phyloP scores from a whole-genome alignment of 1,140 invertebrate genomes.

The Maniola jurtina region DNA sequence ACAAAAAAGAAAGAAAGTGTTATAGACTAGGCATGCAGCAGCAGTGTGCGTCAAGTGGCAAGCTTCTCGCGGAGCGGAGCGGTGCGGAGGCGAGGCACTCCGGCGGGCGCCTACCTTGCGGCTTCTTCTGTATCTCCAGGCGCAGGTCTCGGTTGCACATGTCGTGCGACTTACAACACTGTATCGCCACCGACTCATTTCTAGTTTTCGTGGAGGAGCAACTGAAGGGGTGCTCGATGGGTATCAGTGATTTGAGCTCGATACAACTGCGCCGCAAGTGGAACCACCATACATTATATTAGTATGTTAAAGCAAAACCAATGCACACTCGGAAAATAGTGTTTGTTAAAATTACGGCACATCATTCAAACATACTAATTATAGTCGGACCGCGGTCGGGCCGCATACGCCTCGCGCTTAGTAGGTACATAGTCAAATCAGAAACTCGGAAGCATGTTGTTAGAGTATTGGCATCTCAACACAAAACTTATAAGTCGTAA shows the following conservation, averaged over 20 bases:
- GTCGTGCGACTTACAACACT: conserved; percentile 74
- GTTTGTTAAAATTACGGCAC: conserved; percentile 68
- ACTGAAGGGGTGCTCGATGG: conserved; percentile 75
- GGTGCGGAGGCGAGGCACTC: conserved; percentile 39
- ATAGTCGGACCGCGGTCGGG: conserved; percentile 26
- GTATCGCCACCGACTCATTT: conserved; percentile 72
- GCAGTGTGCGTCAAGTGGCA: background rate
- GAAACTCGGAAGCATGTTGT: conserved; percentile 69
- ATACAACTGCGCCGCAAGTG: conserved; percentile 74
- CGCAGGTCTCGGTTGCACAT: conserved; percentile 79
- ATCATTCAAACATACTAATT: conserved; percentile 72
- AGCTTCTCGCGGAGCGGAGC: background rate
- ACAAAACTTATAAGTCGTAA: conserved; percentile 71
- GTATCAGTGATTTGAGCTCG: conserved; percentile 69
- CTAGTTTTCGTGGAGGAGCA: conserved; percentile 71
- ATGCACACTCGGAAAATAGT: conserved; percentile 74
- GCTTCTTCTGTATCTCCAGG: conserved; percentile 71
- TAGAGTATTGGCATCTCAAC: conserved; percentile 75
- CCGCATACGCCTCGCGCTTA: conserved; percentile 46
- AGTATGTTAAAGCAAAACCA: conserved; percentile 76
- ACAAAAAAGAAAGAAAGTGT: conserved; percentile 51
- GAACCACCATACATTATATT: conserved; percentile 73
- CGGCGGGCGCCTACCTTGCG: conserved; percentile 75
- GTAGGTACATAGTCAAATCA: conserved; percentile 72
- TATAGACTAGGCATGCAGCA: conserved; percentile 58